Percentiles rank a stretch among this genome's conserved stretches.
These are phyloP conservation scores for Macrobrachium rosenbergii DNA, from an alignment of 1,140 invertebrate species.

Conservation along the genomic window DNA sequence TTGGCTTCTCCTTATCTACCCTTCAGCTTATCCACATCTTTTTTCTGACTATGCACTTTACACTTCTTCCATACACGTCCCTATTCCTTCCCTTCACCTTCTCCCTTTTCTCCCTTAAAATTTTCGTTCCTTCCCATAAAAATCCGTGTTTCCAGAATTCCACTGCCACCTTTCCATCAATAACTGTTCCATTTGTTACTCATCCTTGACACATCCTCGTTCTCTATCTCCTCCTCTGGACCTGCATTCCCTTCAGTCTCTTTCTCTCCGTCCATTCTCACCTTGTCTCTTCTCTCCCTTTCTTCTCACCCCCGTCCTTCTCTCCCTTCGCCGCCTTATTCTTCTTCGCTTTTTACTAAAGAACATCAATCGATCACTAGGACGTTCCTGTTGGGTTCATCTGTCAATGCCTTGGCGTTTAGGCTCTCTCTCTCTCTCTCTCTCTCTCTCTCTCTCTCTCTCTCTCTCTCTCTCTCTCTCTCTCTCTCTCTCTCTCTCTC, in stretches of 20 bases:
- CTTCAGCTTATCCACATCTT: background rate
- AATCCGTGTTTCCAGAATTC: too few species aligned
- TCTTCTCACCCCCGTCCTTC: background rate
- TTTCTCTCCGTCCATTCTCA: background rate
- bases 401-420: background rate
- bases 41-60: background rate
- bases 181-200: too few species aligned
- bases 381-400: background rate
- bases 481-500: background rate
- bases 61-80: background rate
- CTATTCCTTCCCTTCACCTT: background rate
- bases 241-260: background rate
- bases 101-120: conserved; percentile 2
- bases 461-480: background rate
- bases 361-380: too few species aligned
- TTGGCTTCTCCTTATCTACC: background rate
- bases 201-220: too few species aligned
- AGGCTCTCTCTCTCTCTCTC: background rate
- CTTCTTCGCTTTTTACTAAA: background rate
- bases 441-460: background rate
- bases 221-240: too few species aligned
- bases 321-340: background rate
- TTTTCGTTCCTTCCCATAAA: background rate
- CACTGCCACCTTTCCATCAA: background rate
- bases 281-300: background rate